These are phyloP conservation scores for Aplocera efformata DNA, from an alignment of 2,888 invertebrate genomes.

Conservation along the genomic window DNA sequence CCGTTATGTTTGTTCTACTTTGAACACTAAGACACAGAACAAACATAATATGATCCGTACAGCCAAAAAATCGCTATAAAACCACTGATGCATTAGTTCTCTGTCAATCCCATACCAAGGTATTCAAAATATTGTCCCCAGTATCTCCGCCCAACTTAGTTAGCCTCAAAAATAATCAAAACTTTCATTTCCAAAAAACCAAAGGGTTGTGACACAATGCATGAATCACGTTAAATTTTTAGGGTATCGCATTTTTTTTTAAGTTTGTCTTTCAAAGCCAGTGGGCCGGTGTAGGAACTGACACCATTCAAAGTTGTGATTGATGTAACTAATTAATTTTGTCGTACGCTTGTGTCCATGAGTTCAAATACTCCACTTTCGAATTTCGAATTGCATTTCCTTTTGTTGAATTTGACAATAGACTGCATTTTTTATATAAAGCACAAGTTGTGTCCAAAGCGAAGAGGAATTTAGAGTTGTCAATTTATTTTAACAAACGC, in stretches of 20 bases:
- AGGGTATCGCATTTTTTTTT: conserved; percentile 30
- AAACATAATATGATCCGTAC: too few relatives aligned
- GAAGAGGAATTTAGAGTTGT: too few relatives aligned
- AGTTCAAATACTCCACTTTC: conserved; percentile 60
- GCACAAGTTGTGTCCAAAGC: too few relatives aligned
- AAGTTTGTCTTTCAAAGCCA: conserved; percentile 57
- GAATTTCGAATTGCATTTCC: conserved; percentile 52
- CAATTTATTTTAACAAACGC: too few relatives aligned
- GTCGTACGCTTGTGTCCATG: conserved; percentile 58
- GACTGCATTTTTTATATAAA: conserved; percentile 43
- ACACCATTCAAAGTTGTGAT: conserved; percentile 68
- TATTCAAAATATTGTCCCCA: conserved; percentile 67
- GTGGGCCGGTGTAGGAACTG: conserved; percentile 59
- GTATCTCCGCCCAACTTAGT: conserved; percentile 54
- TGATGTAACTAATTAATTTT: conserved; percentile 80
- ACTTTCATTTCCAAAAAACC: conserved; percentile 32
- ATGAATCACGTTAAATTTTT: conserved; percentile 66
- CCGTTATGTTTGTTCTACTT: too few relatives aligned
- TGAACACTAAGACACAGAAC: too few relatives aligned
- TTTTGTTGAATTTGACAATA: conserved; percentile 51
- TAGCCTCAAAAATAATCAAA: conserved; percentile 53
- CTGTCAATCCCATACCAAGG: conserved; percentile 38
- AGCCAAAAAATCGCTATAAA: background rate
- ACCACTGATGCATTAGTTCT: conserved; percentile 33
- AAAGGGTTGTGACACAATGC: conserved; percentile 69